Base-by-base conservation (phyloP, 2,113 vertebrate species). In the Pelmatolapia mariae region DNA sequence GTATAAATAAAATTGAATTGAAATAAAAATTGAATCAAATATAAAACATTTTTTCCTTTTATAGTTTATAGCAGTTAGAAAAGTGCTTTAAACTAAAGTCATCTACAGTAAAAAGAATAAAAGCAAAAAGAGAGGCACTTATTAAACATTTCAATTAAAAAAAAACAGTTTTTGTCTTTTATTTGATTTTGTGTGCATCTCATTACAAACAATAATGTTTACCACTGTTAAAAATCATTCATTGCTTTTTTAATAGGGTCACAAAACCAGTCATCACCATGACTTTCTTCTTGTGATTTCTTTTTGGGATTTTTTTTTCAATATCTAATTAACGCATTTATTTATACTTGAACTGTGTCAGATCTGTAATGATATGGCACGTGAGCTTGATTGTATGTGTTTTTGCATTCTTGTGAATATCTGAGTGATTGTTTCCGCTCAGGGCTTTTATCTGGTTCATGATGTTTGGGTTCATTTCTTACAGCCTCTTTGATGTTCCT, bases 351-450 rank as follows among this genome's bases (percentile, higher is more conserved):
- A 52, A 33, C 26, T 78, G 10, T 5, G 40, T 52, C 43, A 31
- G 26, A 19, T 76, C 43, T 76, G 71, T 76, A 2, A 43, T 24
- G 66, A 45, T 43, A 26, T 16, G 3, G 13, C 38, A 45, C 1
- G 2, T 43, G 66, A 45, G 66, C 7, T 73, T 16, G 38, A 24
- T 18, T 45, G 22, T 18, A 29, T 47, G 22, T 26, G 40, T 73
- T 68, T 68, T 68, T 68, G 36, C n/a, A 40, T 68, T 73, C 9
- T 73, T 47, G 22, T 29, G 68, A 18, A 45, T 26, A 18, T 73
- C 40, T 43, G 1, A 71, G 66, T 24, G 38, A 24, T 24, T 71
- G n/a, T 43, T 71, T 71, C 3, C 0, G 0, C 38, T 43, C 5
- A 71, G n/a, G 8, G 22, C 38, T 73, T 45, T 73, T 24, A 26